Percentiles rank a stretch among this genome's conserved stretches.
Conservation (phyloP, 2,888 invertebrate species). For the Noctua janthe region DNA sequence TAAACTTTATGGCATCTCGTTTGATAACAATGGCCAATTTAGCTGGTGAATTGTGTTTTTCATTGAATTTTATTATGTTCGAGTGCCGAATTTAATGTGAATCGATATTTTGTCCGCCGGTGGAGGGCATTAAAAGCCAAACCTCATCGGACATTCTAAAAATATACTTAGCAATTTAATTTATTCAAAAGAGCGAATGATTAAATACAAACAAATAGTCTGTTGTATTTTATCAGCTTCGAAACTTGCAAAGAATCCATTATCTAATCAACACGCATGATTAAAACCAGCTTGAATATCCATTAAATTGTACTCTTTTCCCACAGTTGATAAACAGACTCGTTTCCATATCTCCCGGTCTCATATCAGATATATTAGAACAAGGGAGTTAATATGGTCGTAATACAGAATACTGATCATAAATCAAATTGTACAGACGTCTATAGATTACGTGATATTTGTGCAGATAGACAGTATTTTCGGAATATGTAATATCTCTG, state of each 20-base stretch:
- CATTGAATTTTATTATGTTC: conserved; percentile 59
- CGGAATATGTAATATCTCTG: conserved; percentile 15
- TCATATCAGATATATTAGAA: conserved; percentile 61
- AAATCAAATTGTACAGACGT: conserved; percentile 54
- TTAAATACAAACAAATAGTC: conserved; percentile 36
- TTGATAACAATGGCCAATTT: conserved; percentile 77
- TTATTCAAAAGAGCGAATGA: conserved; percentile 36
- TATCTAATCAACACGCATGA: conserved; percentile 63
- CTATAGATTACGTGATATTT: conserved; percentile 52
- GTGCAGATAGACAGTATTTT: conserved; percentile 31
- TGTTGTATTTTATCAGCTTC: conserved; percentile 35
- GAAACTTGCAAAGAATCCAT: conserved; percentile 58
- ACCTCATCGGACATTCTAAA: conserved; percentile 4
- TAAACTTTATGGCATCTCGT: conserved; percentile 72
- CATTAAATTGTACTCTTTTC: conserved; percentile 61
- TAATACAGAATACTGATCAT: conserved; percentile 47
- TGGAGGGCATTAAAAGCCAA: conserved; percentile 1
- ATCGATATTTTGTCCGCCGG: conserved; percentile 42
- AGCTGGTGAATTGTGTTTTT: conserved; percentile 69
- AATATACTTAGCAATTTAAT: conserved; percentile 1
- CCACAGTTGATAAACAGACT: conserved; percentile 69
- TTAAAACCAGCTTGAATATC: conserved; percentile 56
- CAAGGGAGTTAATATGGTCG: conserved; percentile 50
- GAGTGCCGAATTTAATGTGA: conserved; percentile 53
- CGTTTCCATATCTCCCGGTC: conserved; percentile 57